Conservation (phyloP, 2,888 invertebrate species). For the Poecilus cupreus region DNA sequence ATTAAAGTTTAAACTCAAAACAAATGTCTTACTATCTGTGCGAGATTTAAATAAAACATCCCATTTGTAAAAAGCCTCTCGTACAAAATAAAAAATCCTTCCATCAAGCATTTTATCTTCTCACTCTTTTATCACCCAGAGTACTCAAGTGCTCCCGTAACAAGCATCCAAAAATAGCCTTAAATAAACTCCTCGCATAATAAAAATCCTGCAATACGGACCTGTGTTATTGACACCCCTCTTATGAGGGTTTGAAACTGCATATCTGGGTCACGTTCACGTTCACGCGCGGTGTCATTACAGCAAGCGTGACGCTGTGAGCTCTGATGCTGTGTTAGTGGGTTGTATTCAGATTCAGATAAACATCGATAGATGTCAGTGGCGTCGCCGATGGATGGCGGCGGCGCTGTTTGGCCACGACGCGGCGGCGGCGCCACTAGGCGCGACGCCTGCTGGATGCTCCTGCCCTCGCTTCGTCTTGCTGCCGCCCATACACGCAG, state of each 20-base stretch:
- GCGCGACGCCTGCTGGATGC: neutral
- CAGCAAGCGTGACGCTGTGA: neutral
- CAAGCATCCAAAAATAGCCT: neutral
- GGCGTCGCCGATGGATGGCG: conserved; percentile 1
- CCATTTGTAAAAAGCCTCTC: too few relatives aligned
- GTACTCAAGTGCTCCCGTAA: too few relatives aligned
- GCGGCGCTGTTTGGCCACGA: conserved; percentile 17
- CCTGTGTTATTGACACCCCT: conserved; percentile 38
- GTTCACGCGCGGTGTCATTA: conserved; percentile 22
- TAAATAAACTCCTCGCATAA: neutral
- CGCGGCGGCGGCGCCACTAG: conserved; percentile 50
- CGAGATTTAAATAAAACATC: too few relatives aligned
- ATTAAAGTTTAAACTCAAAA: too few relatives aligned
- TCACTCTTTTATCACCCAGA: too few relatives aligned
- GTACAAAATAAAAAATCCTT: too few relatives aligned
- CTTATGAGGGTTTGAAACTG: conserved; percentile 34
- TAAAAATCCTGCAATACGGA: neutral
- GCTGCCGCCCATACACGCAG: neutral
- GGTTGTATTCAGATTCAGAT: conserved; percentile 41
- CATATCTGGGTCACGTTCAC: conserved; percentile 36
- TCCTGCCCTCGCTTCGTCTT: too few relatives aligned
- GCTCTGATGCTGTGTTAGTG: too few relatives aligned
- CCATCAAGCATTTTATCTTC: too few relatives aligned
- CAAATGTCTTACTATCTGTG: too few relatives aligned
- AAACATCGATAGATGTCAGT: conserved; percentile 54